phyloP scores from a whole-genome alignment of 2,888 invertebrate genomes.

The Chrysolina americana region DNA sequence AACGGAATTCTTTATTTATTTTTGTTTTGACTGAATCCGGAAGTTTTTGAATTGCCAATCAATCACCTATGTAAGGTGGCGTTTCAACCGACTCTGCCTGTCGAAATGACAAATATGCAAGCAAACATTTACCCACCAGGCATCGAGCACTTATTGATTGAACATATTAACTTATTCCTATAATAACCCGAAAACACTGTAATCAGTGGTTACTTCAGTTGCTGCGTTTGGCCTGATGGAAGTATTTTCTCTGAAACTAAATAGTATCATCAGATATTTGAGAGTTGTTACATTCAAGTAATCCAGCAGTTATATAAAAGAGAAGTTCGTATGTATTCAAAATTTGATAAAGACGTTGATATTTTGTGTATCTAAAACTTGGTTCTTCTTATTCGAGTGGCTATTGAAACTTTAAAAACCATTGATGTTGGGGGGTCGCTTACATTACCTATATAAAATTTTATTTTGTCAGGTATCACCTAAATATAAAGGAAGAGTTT shows the following conservation, averaged over 20 bases:
- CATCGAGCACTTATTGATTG: slow-evolving; percentile 1
- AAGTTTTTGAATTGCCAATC: not conserved
- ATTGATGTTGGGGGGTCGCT: no score
- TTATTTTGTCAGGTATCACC: no score
- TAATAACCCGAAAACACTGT: not conserved
- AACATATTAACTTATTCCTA: not conserved
- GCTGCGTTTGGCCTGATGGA: not conserved
- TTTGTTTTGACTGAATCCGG: not conserved
- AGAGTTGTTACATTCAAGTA: not conserved
- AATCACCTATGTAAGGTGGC: not conserved
- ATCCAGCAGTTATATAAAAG: no score
- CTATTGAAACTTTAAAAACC: no score
- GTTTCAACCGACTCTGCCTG: not conserved
- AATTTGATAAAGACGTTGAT: no score
- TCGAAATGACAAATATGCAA: not conserved
- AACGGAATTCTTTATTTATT: not conserved
- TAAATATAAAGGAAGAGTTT: no score
- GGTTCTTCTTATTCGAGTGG: no score
- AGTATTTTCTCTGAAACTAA: no score
- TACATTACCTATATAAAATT: no score
- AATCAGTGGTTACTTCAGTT: not conserved
- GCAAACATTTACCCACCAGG: not conserved
- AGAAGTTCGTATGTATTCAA: no score
- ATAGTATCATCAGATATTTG: not conserved
- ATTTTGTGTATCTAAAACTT: no score